Conservation (phyloP, 1,140 invertebrate species). For the Schlechtendalia chinensis region DNA sequence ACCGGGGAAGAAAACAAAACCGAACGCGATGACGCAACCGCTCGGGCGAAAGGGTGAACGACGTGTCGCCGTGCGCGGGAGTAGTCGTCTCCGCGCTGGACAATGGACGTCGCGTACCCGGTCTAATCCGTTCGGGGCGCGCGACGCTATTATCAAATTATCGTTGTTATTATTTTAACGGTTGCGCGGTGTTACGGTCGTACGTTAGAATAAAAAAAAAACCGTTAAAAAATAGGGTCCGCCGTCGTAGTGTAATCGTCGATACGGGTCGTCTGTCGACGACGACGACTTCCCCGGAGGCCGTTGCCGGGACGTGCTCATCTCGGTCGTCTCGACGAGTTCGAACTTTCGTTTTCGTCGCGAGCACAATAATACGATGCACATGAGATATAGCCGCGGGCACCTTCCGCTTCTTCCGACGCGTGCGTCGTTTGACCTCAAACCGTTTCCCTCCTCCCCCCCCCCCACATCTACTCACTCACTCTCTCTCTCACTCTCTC, state of each 20-base stretch:
- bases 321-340: not conserved
- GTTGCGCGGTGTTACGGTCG: too few relatives aligned
- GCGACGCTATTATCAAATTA: too few relatives aligned
- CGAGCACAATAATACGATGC: too few relatives aligned
- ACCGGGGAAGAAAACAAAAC: too few relatives aligned
- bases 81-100: constrained; percentile 2
- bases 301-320: too few relatives aligned
- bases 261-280: not conserved
- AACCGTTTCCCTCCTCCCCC: not conserved
- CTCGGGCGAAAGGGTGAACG: constrained; percentile 24
- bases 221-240: too few relatives aligned
- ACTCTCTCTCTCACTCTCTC: not conserved
- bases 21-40: constrained; percentile 4
- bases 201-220: too few relatives aligned
- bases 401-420: too few relatives aligned
- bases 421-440: constrained; percentile 25
- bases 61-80: not conserved
- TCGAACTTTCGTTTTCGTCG: constrained; percentile 24
- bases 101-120: constrained; percentile 19
- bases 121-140: not conserved
- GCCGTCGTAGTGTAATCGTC: too few relatives aligned
- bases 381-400: too few relatives aligned
- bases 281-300: too few relatives aligned
- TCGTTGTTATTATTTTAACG: too few relatives aligned
- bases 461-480: not conserved